A percentile compares a stretch with the other conserved stretches of the same genome.
phyloP scores from a whole-genome alignment of 2,888 invertebrate genomes.

The Stenurella melanura region DNA sequence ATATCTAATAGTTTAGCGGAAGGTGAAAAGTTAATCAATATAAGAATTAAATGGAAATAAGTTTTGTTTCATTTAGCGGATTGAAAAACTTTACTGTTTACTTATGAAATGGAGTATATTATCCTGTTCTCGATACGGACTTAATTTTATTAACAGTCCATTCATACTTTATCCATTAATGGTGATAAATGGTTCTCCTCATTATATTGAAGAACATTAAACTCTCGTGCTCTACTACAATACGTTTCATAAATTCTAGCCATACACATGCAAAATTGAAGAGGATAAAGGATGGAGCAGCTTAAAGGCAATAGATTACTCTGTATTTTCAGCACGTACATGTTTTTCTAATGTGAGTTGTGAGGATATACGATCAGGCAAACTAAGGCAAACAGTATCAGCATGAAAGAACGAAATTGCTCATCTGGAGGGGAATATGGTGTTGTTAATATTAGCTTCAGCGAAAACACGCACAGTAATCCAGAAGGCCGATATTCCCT shows the following conservation, averaged over 20 bases:
- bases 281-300: not conserved
- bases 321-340: slow-evolving; percentile 18
- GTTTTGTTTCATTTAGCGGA: not conserved
- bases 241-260: slow-evolving; percentile 8
- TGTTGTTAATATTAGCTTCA: slow-evolving; percentile 19
- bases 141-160: not conserved
- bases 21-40: too few relatives aligned
- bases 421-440: not conserved
- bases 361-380: slow-evolving; percentile 29
- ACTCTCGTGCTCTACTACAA: not conserved
- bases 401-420: slow-evolving; percentile 21
- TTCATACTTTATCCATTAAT: not conserved
- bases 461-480: slow-evolving; percentile 4
- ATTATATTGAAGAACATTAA: not conserved
- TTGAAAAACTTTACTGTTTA: not conserved
- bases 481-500: not conserved
- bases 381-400: slow-evolving; percentile 34
- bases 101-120: not conserved
- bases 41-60: not conserved
- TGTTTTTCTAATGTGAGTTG: slow-evolving; percentile 24
- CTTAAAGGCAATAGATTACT: slow-evolving; percentile 25
- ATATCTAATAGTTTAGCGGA: too few relatives aligned
- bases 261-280: not conserved
- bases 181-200: not conserved
- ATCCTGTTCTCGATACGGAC: not conserved